Conservation (phyloP, 2,888 invertebrate species). For the Atethmia centrago region DNA sequence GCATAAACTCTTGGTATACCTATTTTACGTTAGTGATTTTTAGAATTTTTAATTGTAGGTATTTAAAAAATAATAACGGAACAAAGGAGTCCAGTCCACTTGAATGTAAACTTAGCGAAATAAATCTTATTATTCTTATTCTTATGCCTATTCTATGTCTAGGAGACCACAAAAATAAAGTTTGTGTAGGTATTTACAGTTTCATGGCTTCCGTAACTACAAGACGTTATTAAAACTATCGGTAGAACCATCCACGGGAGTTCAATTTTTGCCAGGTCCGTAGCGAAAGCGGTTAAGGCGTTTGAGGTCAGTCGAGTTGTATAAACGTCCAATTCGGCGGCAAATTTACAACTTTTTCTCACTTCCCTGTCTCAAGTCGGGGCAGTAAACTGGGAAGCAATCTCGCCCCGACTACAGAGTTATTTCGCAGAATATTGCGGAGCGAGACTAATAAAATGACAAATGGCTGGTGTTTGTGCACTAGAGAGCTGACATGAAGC, state of each 20-base stretch:
- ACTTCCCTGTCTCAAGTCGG: slow-evolving; percentile 78
- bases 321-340: slow-evolving; percentile 88
- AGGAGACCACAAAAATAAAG: slow-evolving; percentile 8
- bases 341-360: slow-evolving; percentile 89
- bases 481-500: slow-evolving; percentile 72
- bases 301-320: slow-evolving; percentile 86
- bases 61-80: no score
- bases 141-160: not conserved
- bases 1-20: no score
- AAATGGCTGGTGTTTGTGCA: slow-evolving; percentile 82
- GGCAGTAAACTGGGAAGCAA: slow-evolving; percentile 88
- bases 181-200: slow-evolving; percentile 8
- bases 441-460: slow-evolving; percentile 89
- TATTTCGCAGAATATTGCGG: slow-evolving; percentile 88
- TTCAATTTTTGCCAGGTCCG: slow-evolving; percentile 78
- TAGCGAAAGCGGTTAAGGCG: slow-evolving; percentile 79
- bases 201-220: slow-evolving; percentile 11
- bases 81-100: no score
- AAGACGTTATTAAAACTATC: slow-evolving; percentile 75
- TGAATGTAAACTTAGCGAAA: no score
- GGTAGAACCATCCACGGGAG: slow-evolving; percentile 72
- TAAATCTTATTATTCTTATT: no score
- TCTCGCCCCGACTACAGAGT: slow-evolving; percentile 84
- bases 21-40: no score
- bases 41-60: no score